Conservation (phyloP, 30 jellyfish, hydroid and myxozoan species). For the Cassiopea andromeda region DNA sequence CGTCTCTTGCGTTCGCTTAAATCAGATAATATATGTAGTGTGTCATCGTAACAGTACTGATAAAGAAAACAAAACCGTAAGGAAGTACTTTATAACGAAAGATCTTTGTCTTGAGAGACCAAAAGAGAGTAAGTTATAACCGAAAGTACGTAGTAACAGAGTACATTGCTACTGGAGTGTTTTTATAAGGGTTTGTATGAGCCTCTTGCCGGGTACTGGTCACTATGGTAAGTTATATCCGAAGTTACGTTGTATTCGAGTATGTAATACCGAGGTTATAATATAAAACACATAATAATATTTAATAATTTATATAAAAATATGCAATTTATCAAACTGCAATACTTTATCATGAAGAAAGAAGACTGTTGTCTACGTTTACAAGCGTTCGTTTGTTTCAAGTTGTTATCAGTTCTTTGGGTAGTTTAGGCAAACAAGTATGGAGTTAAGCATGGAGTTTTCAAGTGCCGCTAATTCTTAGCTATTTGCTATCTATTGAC, state of each 20-base stretch:
- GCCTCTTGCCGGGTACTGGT: slow-evolving; percentile 27
- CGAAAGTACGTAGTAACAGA: neutral
- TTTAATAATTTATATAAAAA: too few relatives aligned
- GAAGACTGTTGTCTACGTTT: too few relatives aligned
- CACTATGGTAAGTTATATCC: slow-evolving; percentile 28
- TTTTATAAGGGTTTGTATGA: slow-evolving; percentile 18
- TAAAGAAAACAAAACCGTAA: neutral
- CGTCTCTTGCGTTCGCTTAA: neutral
- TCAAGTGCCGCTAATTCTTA: too few relatives aligned
- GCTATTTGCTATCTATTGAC: too few relatives aligned
- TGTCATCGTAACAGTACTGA: neutral
- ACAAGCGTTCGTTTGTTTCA: too few relatives aligned
- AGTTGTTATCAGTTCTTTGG: too few relatives aligned
- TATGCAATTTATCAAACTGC: too few relatives aligned
- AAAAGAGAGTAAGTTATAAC: neutral
- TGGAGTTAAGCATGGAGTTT: too few relatives aligned
- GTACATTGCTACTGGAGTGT: neutral
- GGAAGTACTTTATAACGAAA: slow-evolving; percentile 4
- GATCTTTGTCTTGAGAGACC: neutral
- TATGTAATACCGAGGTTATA: slow-evolving; percentile 16
- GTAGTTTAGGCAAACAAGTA: too few relatives aligned
- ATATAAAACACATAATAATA: too few relatives aligned
- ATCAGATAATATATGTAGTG: too few relatives aligned
- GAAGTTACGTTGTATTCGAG: slow-evolving; percentile 23
- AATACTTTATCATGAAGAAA: too few relatives aligned